Percentiles rank a stretch among this genome's conserved stretches.
Evolutionary conservation across 2,888 invertebrate species (phyloP).

Genomic region (Periphyllus acericola): DNA sequence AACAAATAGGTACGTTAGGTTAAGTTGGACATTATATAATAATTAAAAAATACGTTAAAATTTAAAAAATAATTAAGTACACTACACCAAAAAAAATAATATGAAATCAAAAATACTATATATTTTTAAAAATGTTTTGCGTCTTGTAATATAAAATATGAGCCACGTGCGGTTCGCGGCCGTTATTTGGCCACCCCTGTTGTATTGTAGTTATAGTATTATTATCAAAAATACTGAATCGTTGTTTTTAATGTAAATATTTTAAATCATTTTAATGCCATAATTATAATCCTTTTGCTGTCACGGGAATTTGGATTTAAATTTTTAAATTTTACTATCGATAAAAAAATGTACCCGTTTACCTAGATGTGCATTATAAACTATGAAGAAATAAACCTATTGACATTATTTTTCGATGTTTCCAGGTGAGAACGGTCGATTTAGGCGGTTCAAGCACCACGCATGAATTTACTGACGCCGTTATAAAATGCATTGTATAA

Average conservation of each 20-base stretch:
- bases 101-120: too few relatives aligned
- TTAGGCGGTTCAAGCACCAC: conserved; percentile 95
- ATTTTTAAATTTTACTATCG: too few relatives aligned
- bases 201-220: background rate
- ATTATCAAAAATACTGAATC: background rate
- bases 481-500: conserved; percentile 72
- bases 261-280: background rate
- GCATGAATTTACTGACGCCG: conserved; percentile 90
- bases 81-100: too few relatives aligned
- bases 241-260: background rate
- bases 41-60: too few relatives aligned
- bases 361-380: background rate
- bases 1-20: too few relatives aligned
- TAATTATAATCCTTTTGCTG: too few relatives aligned
- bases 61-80: too few relatives aligned
- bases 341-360: background rate
- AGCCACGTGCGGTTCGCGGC: too few relatives aligned
- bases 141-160: too few relatives aligned
- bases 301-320: background rate
- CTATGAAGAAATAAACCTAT: background rate
- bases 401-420: conserved; percentile 61
- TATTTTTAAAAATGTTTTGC: too few relatives aligned
- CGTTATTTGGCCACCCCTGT: too few relatives aligned
- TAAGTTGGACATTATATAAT: too few relatives aligned
- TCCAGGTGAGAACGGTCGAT: conserved; percentile 79